Base-by-base conservation (phyloP, 2,113 vertebrate species). In the Prochilodus magdalenae region DNA sequence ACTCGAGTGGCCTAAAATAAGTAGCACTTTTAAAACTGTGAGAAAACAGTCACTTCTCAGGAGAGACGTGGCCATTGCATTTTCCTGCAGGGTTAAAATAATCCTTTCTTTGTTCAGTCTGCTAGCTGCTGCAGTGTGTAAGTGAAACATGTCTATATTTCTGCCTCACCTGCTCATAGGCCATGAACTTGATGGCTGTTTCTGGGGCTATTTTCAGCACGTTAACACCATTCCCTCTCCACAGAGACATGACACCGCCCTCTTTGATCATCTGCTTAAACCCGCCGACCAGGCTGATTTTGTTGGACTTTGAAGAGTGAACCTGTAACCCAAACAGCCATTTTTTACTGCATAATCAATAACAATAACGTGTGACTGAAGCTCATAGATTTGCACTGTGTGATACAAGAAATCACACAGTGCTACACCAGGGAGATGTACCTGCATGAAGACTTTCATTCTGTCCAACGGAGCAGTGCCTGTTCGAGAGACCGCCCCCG, bases 371-470 rank as follows among this genome's bases (percentile, higher is more conserved):
- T 1, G 14, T 67, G 30, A 30, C 24, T 26, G n/a, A 26, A 60
- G 10, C n/a, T 60, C 14, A 26, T 1, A 60, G 57, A 60, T 60
- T n/a, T 2, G 1, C 57, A 1, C 5, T 15, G 2, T 6, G 24
- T 33, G 33, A 8, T 49, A 44, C n/a, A 27, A 12, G 80, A 5
- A 30, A 29, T 4, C 57, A 22, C n/a, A 27, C 36, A 27, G 27
- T 12, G 33, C 18, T 11, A 20, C 29, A 11, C 16, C 16, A 36
- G 30, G 22, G 5, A 63, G 15, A 71, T 86, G 53, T 79, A 99
- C 98, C 97, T 99, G 98, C 98, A 99, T 98, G 94, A 99, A 98
- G 85, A 99, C 96, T 91, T 99, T 99, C 85, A 99, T 95, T 30
- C 98, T 94, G 90, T 99, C 98, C 87, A 99, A 91, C 0, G 98